These are phyloP conservation scores for Tridacna crocea DNA, from an alignment of 2,888 invertebrate species.

Conservation along the genomic window DNA sequence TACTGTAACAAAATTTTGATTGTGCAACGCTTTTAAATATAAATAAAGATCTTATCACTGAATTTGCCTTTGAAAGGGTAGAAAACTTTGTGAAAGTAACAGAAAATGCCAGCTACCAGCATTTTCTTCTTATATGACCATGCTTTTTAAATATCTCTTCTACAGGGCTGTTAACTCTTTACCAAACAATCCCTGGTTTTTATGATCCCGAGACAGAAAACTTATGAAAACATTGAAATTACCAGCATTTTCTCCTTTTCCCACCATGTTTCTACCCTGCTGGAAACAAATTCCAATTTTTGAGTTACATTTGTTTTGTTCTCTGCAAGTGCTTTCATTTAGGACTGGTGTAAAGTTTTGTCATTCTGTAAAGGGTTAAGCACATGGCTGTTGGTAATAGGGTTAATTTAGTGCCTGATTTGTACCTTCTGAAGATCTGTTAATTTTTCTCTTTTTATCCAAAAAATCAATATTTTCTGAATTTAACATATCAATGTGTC, in stretches of 20 bases:
- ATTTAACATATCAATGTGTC: slow-evolving; percentile 31
- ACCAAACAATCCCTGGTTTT: too few relatives aligned
- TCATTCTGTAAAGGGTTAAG: too few relatives aligned
- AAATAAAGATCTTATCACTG: too few relatives aligned
- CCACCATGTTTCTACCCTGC: not conserved
- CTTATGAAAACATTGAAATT: not conserved
- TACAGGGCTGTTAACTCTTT: too few relatives aligned
- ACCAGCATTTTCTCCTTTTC: not conserved
- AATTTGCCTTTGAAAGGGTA: too few relatives aligned
- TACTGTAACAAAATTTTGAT: too few relatives aligned
- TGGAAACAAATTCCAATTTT: not conserved
- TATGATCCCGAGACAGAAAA: not conserved
- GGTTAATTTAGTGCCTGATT: slow-evolving; percentile 16
- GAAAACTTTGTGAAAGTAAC: too few relatives aligned
- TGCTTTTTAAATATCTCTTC: too few relatives aligned
- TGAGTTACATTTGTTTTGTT: not conserved
- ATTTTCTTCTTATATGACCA: too few relatives aligned
- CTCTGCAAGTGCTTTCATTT: not conserved
- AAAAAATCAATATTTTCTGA: slow-evolving; percentile 31
- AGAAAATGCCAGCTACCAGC: too few relatives aligned
- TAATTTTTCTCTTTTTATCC: slow-evolving; percentile 32
- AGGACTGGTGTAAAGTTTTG: not conserved
- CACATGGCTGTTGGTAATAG: not conserved
- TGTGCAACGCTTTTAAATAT: too few relatives aligned
- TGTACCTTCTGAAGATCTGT: slow-evolving; percentile 33